A percentile compares a stretch with the other conserved stretches of the same genome.
These are phyloP conservation scores for Desmophyllum pertusum DNA, from an alignment of 92 coral and sea anemone genomes.

Conservation along the genomic window DNA sequence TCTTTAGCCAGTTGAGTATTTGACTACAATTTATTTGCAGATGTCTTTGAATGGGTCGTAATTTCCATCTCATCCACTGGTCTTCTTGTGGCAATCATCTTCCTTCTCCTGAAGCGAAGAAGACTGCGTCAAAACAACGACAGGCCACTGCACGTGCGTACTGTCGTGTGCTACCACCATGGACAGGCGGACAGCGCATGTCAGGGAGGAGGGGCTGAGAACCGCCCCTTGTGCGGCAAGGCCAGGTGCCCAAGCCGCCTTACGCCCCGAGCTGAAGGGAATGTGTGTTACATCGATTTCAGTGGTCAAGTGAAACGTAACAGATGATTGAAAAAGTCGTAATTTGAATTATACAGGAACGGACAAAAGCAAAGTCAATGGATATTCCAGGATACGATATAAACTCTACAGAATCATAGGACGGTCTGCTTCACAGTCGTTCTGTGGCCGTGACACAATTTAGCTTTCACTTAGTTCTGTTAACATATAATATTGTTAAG, in stretches of 20 bases:
- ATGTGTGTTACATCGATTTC: neutral
- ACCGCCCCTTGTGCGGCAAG: slow-evolving; percentile 17
- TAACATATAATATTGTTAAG: no score
- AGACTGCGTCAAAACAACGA: neutral
- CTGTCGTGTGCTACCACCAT: slow-evolving; percentile 22
- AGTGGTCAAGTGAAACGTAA: slow-evolving; percentile 8
- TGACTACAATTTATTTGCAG: slow-evolving; percentile 3
- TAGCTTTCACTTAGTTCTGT: neutral
- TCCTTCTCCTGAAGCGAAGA: slow-evolving; percentile 24
- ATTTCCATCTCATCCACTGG: slow-evolving; percentile 15
- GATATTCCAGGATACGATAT: neutral
- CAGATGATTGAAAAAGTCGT: neutral
- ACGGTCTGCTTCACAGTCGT: no score
- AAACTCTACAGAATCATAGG: neutral
- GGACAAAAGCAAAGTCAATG: no score
- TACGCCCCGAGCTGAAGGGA: neutral
- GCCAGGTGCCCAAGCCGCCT: neutral
- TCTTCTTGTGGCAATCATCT: slow-evolving; percentile 21
- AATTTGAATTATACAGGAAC: neutral
- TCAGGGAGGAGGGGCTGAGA: neutral
- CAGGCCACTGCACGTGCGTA: slow-evolving; percentile 17
- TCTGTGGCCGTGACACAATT: neutral
- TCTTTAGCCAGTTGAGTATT: no score
- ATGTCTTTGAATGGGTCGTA: slow-evolving; percentile 27
- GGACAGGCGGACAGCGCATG: neutral